Evolutionary conservation across 2,888 invertebrate species (phyloP).

Genomic region (Caenorhabditis becei): DNA sequence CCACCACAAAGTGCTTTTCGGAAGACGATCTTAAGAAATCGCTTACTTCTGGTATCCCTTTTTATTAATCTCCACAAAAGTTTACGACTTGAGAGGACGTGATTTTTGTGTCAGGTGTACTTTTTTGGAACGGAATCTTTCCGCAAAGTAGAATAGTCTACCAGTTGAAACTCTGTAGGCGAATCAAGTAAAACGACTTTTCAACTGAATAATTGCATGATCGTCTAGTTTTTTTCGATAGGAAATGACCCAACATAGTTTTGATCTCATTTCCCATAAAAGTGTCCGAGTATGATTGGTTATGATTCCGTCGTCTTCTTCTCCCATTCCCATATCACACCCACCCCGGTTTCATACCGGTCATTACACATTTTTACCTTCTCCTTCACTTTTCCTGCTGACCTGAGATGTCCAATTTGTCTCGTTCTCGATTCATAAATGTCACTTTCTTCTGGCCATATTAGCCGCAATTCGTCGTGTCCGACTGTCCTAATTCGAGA

Average conservation of each 20-base stretch:
- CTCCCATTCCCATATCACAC: constrained; percentile 16
- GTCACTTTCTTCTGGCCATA: constrained; percentile 32
- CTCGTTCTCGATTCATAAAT: constrained; percentile 48
- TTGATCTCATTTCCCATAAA: constrained; percentile 9
- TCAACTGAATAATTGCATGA: neutral
- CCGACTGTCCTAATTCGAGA: constrained; percentile 24
- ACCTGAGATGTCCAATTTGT: constrained; percentile 26
- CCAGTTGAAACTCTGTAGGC: too few species aligned
- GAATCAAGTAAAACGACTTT: neutral
- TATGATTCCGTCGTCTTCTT: neutral
- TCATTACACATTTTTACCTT: constrained; percentile 14
- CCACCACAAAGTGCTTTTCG: constrained; percentile 13
- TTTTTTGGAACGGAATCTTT: too few species aligned
- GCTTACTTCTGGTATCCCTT: neutral
- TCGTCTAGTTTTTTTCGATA: neutral
- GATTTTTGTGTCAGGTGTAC: too few species aligned
- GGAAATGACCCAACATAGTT: neutral
- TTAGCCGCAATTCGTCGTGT: constrained; percentile 26
- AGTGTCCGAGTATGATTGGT: neutral
- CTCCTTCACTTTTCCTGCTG: constrained; percentile 4
- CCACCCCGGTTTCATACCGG: neutral
- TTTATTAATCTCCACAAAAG: too few species aligned
- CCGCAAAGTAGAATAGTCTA: too few species aligned
- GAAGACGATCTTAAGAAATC: neutral
- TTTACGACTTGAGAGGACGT: too few species aligned